Evolutionary conservation across 1,140 invertebrate species (phyloP), one percentile per base, ranked within the genome.

Genomic region (Drosophila varians): DNA sequence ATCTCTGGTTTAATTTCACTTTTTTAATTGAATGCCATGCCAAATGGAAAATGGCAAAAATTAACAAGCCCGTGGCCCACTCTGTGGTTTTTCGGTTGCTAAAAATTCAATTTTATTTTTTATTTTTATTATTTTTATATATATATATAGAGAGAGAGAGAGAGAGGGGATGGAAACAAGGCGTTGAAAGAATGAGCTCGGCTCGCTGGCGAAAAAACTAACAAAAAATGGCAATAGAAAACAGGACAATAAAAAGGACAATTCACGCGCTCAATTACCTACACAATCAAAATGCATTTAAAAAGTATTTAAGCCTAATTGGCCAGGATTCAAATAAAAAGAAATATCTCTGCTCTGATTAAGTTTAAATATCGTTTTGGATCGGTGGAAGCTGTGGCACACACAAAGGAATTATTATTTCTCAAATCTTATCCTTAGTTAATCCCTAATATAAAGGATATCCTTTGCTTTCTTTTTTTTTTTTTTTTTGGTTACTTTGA

Each of bases 261-360:
- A 60, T 72, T 79, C 56, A 74, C 42, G 72, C 73, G 58, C 58
- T 80, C 75, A 84, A 84, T 84, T 84, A 74, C 62, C 80, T 73
- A 64, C 77, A 86, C 77, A 86, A 86, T 86, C 66, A 87, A 80
- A 86, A 87, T 87, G 77, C 73, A 70, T 87, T 86, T 86, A 80
- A 86, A 87, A 77, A 66, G 52, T 78, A 77, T 86, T 84, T 86
- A 86, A 84, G 46, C 61, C 82, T 76, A 86, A 77, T 86, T 80
- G 76, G 46, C 61, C 6, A 38, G 52, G 43, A 12, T n/a, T n/a
- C n/a, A n/a, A n/a, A n/a, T n/a, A n/a, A n/a, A n/a, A n/a, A n/a
- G n/a, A n/a, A 16, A 14, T 16, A 12, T 21, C 18, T 43, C n/a
- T 11, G 49, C 19, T 28, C 26, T 28, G 26, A 8, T 25, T 26